These are phyloP conservation scores for cat (Felis catus) DNA, from an alignment of 2,113 vertebrate genomes.

Conservation along the genomic window F.catus_Fca126_mat1.0 CM031412.1:12554001-12554500, in stretches of 20 bases:
- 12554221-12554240: neutral
- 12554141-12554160: neutral
- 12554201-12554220: neutral
- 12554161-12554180: slow-evolving; percentile 24
- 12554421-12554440: neutral
- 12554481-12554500: neutral
- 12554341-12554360: neutral
- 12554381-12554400: neutral
- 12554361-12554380: neutral
- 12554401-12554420: neutral
- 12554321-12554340: neutral
- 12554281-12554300: neutral
- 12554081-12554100: neutral
- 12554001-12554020: neutral
- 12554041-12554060: neutral
- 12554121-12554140: neutral
- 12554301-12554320: neutral
- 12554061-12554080: neutral
- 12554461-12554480: neutral
- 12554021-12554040: neutral
- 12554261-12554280: neutral
- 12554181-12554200: slow-evolving; percentile 19
- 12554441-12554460: neutral
- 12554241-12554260: neutral
- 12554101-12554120: neutral